phyloP scores from a whole-genome alignment of 2,797 vertebrate genomes.

The Ficedula albicollis region DNA sequence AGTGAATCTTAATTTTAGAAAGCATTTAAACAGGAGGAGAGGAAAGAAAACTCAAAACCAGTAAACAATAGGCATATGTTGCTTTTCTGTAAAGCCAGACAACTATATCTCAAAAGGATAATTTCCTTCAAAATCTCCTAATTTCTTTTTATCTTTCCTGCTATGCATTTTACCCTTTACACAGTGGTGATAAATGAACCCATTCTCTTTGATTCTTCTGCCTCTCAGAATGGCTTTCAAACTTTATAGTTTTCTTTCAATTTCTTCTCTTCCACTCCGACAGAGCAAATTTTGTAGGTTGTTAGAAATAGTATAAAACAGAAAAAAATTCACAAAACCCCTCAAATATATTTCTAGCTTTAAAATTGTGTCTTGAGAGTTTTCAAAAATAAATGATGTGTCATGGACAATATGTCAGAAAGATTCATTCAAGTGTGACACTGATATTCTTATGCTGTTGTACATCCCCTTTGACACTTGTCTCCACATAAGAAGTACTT shows the following conservation, averaged over 20 bases:
- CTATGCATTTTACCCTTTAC: neutral
- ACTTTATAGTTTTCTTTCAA: neutral
- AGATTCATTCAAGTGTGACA: neutral
- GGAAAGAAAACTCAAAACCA: neutral
- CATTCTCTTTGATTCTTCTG: neutral
- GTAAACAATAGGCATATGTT: neutral
- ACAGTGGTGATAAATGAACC: neutral
- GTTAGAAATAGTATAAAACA: neutral
- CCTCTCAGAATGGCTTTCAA: neutral
- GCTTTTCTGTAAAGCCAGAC: neutral
- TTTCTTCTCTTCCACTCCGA: neutral
- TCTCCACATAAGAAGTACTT: neutral
- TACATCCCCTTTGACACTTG: neutral
- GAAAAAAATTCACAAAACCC: neutral
- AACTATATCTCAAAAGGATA: accelerated
- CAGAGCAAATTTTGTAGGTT: neutral
- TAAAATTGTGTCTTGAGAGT: neutral
- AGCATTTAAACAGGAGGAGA: neutral
- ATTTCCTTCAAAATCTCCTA: neutral
- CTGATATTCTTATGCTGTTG: neutral
- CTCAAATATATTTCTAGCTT: neutral
- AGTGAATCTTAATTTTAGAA: neutral
- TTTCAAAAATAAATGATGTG: neutral
- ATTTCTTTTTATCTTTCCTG: neutral
- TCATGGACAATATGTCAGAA: neutral